Conservation (phyloP, 2,888 invertebrate species). For the Ophraella communa region DNA sequence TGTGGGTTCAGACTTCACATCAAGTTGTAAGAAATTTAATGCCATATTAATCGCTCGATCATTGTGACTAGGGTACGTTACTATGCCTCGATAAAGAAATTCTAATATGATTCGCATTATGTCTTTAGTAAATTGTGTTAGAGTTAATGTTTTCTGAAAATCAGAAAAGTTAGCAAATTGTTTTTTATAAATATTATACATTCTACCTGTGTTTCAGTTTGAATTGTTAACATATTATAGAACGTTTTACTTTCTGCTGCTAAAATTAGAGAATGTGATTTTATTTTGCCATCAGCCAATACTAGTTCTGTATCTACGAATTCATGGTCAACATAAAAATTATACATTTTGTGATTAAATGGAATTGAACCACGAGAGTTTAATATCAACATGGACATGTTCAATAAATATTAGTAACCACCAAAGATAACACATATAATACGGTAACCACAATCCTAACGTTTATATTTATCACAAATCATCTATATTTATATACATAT, state of each 20-base stretch:
- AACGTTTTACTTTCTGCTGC: neutral
- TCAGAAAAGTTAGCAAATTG: neutral
- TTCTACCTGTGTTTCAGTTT: neutral
- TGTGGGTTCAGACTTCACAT: neutral
- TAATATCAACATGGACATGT: neutral
- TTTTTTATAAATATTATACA: neutral
- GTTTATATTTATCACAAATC: too few species aligned
- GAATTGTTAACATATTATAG: neutral
- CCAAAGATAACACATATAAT: neutral
- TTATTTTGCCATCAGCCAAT: neutral
- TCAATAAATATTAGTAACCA: neutral
- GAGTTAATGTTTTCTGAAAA: neutral
- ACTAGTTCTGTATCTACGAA: neutral
- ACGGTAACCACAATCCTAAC: neutral
- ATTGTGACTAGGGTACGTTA: neutral
- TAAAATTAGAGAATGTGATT: neutral
- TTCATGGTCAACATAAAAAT: neutral
- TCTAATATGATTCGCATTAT: neutral
- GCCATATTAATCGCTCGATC: neutral
- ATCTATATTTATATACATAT: too few species aligned
- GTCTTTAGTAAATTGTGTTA: neutral
- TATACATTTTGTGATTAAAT: neutral
- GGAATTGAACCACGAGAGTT: neutral
- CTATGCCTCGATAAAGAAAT: neutral
- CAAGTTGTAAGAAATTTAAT: neutral